These are phyloP conservation scores for Centropus bengalensis DNA, from an alignment of 2,113 vertebrate species.

Conservation along the genomic window DNA sequence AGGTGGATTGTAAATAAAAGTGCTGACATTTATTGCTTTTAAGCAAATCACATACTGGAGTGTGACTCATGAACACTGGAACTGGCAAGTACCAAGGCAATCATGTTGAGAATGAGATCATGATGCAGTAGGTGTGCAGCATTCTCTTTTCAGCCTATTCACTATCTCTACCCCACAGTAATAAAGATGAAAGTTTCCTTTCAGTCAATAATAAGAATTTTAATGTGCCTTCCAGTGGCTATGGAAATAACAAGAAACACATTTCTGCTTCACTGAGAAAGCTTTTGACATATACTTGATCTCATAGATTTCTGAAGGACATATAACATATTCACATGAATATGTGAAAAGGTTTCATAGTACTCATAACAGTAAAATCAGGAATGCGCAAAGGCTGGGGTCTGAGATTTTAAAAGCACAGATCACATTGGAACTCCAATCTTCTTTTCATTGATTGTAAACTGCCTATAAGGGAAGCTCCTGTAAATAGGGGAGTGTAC, in stretches of 20 bases:
- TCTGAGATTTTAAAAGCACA: background rate
- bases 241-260: slow-evolving; percentile 17
- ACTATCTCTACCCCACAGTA: background rate
- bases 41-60: slow-evolving; percentile 57
- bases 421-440: background rate
- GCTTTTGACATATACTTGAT: slow-evolving; percentile 15
- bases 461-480: background rate
- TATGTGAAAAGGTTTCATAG: background rate
- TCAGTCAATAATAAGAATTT: slow-evolving; percentile 6
- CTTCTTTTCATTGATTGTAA: background rate
- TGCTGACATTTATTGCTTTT: slow-evolving; percentile 57
- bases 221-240: background rate
- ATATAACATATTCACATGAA: background rate
- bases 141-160: slow-evolving; percentile 45
- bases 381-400: background rate
- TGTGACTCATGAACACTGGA: slow-evolving; percentile 52
- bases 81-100: slow-evolving; percentile 9
- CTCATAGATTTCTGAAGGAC: slow-evolving; percentile 32
- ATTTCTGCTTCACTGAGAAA: slow-evolving; percentile 17
- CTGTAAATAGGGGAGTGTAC: background rate
- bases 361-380: background rate
- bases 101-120: slow-evolving; percentile 67
- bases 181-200: slow-evolving; percentile 18
- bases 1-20: slow-evolving; percentile 49
- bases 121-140: slow-evolving; percentile 63